These are phyloP conservation scores for Karalla daura DNA, from an alignment of 2,797 vertebrate species.

Conservation along the genomic window DNA sequence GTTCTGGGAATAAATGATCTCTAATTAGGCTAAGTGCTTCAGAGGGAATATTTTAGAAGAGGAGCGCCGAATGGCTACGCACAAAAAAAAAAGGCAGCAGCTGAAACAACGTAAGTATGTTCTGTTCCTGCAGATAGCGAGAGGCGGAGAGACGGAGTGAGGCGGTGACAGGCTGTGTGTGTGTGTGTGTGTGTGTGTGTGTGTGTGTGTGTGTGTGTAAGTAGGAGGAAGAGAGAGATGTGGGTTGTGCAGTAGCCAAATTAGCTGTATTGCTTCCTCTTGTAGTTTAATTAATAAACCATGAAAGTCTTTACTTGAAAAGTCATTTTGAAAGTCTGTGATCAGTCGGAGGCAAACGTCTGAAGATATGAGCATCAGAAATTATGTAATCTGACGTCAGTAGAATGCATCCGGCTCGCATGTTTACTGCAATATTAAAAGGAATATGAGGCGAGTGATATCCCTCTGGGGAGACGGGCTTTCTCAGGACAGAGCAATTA, in stretches of 20 bases:
- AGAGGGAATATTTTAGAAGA: constrained; percentile 78
- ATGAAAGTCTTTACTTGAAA: constrained; percentile 22
- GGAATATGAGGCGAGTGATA: constrained; percentile 1
- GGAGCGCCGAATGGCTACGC: constrained; percentile 36
- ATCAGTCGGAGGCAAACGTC: constrained; percentile 10
- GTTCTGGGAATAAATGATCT: constrained; percentile 82
- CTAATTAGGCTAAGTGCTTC: constrained; percentile 84
- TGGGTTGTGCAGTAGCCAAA: constrained; percentile 17
- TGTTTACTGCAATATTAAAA: constrained; percentile 17
- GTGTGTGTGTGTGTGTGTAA: no score
- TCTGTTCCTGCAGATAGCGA: constrained; percentile 36
- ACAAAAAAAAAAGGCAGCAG: constrained; percentile 32
- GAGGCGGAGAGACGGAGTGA: not conserved
- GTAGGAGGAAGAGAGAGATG: no score
- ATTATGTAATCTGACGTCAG: constrained; percentile 14
- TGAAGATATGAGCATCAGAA: constrained; percentile 38
- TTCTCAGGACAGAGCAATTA: constrained; percentile 16
- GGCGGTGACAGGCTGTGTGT: constrained; percentile 1
- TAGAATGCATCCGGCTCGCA: constrained; percentile 7
- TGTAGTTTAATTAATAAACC: constrained; percentile 51
- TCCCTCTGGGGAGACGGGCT: not conserved
- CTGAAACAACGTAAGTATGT: constrained; percentile 34
- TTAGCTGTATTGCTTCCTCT: constrained; percentile 22
- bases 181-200: no score
- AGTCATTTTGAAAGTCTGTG: not conserved